Evolutionary conservation across 2,113 vertebrate genomes (phyloP).

Genomic region (Oreotrochilus melanogaster): DNA sequence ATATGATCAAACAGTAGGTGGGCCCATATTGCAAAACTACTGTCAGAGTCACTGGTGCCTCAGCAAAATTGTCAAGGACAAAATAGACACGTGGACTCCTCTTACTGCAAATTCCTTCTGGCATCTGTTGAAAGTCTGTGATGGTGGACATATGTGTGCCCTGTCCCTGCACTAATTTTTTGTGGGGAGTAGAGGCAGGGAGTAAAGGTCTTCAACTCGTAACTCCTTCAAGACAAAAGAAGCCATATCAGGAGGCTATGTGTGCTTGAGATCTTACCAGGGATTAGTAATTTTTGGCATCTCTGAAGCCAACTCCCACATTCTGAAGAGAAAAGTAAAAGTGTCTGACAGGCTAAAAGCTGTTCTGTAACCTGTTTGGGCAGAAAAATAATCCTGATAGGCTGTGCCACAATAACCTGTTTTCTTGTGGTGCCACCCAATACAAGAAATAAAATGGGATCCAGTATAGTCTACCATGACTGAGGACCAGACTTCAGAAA

Average conservation of each 20-base stretch:
- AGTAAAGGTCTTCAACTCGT: neutral
- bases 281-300: neutral
- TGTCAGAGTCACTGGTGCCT: neutral
- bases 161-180: neutral
- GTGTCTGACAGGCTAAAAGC: neutral
- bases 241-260: neutral
- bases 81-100: neutral
- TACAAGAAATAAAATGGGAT: neutral
- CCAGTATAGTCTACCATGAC: neutral
- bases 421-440: neutral
- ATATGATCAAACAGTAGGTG: neutral
- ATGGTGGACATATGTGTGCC: neutral
- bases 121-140: neutral
- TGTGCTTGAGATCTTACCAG: rapidly evolving
- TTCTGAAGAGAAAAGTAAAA: neutral
- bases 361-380: neutral
- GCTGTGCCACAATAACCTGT: neutral
- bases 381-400: neutral
- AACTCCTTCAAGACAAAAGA: neutral
- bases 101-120: neutral
- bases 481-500: neutral
- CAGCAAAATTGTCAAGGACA: neutral
- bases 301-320: neutral
- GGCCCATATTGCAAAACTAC: neutral
- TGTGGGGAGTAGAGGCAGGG: rapidly evolving